Percentiles rank a stretch among this genome's conserved stretches.
Evolutionary conservation across 37 sponge, comb jelly and placozoan species (phyloP).

Genomic region (Oscarella lobularis): DNA sequence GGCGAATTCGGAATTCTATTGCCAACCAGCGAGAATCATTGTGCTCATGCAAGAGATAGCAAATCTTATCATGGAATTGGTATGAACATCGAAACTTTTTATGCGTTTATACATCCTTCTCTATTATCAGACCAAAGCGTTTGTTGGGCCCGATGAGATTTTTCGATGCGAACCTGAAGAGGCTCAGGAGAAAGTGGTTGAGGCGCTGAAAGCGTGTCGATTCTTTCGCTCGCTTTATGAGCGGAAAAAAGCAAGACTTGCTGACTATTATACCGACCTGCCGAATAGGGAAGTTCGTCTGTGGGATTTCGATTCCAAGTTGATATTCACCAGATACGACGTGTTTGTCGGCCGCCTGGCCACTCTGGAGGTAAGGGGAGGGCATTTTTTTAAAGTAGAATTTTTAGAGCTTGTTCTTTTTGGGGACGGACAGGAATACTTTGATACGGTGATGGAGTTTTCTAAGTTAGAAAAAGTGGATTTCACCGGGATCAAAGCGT

Average conservation of each 20-base stretch:
- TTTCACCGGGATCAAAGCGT: constrained; percentile 74
- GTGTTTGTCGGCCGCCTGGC: constrained; percentile 47
- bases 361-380: constrained; percentile 58
- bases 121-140: background rate
- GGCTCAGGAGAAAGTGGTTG: constrained; percentile 66
- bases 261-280: too few relatives aligned
- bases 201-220: constrained; percentile 51
- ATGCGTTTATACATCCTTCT: background rate
- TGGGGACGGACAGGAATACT: constrained; percentile 46
- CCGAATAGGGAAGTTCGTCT: constrained; percentile 4
- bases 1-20: constrained; percentile 76
- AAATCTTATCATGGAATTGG: constrained; percentile 75
- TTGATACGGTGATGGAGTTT: constrained; percentile 62
- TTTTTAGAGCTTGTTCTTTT: too few relatives aligned
- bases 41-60: constrained; percentile 86
- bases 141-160: constrained; percentile 59
- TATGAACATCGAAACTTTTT: constrained; percentile 15
- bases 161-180: constrained; percentile 77
- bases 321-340: constrained; percentile 71
- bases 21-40: constrained; percentile 68
- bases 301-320: constrained; percentile 67
- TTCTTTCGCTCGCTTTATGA: constrained; percentile 5
- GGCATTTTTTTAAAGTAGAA: too few relatives aligned
- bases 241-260: too few relatives aligned
- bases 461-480: constrained; percentile 87